Conservation (phyloP, 2,888 invertebrate species). For the Chalcosyrphus nemorum region DNA sequence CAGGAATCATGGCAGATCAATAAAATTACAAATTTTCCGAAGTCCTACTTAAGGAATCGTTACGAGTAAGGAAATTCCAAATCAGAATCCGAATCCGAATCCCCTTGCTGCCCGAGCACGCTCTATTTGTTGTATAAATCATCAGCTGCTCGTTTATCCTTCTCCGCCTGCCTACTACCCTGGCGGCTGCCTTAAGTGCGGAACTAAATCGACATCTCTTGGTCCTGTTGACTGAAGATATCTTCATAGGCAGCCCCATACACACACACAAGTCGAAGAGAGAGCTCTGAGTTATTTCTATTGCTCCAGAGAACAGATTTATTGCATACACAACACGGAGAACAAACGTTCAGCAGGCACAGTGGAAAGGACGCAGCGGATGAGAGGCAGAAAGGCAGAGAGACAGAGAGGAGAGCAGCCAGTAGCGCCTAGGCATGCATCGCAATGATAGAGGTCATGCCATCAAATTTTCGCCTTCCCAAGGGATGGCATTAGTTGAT, state of each 20-base stretch:
- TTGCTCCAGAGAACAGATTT: slow-evolving; percentile 70
- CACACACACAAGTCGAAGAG: slow-evolving; percentile 57
- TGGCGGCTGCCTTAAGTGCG: slow-evolving; percentile 57
- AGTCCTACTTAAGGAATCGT: slow-evolving; percentile 67
- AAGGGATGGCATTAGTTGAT: slow-evolving; percentile 71
- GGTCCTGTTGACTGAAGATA: slow-evolving; percentile 70
- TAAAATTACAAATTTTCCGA: slow-evolving; percentile 70
- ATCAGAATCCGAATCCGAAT: slow-evolving; percentile 16
- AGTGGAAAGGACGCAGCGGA: neutral
- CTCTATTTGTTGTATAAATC: slow-evolving; percentile 73
- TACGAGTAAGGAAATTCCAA: slow-evolving; percentile 63
- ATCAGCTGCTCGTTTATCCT: slow-evolving; percentile 48
- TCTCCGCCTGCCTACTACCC: neutral
- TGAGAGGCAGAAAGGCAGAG: too few relatives aligned
- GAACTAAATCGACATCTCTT: slow-evolving; percentile 67
- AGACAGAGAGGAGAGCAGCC: neutral
- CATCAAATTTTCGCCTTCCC: slow-evolving; percentile 70
- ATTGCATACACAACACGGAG: slow-evolving; percentile 58
- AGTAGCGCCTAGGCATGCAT: slow-evolving; percentile 46
- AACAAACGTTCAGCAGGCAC: neutral
- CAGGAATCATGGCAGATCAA: slow-evolving; percentile 65
- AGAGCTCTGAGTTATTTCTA: slow-evolving; percentile 65
- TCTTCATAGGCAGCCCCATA: slow-evolving; percentile 66
- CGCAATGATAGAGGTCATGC: slow-evolving; percentile 69
- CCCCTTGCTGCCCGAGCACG: slow-evolving; percentile 35